Evolutionary conservation across 1,140 invertebrate genomes (phyloP).

Genomic region (Leptopilina boulardi): DNA sequence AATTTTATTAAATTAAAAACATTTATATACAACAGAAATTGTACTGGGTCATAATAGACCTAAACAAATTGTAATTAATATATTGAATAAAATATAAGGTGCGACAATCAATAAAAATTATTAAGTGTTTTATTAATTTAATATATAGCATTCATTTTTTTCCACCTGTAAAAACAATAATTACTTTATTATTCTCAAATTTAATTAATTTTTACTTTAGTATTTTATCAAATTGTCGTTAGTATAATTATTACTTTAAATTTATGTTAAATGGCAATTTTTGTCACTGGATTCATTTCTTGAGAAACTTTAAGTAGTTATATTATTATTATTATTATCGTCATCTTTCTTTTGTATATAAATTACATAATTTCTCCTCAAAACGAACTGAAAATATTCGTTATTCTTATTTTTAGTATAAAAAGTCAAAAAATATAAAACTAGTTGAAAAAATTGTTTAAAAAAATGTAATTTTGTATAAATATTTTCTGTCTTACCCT

Average conservation of each 20-base stretch:
- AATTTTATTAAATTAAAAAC: conserved; percentile 24
- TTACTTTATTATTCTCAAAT: not conserved
- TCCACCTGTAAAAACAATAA: conserved; percentile 49
- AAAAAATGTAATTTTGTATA: not conserved
- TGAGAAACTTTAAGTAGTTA: not conserved
- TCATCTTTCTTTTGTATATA: conserved; percentile 40
- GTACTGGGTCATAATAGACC: not conserved
- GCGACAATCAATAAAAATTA: conserved; percentile 18
- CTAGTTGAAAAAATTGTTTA: not conserved
- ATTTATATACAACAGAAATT: conserved; percentile 25
- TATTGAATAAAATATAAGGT: conserved; percentile 29
- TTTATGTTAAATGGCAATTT: not conserved
- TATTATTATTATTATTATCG: not conserved
- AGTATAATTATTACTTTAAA: not conserved
- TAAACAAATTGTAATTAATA: conserved; percentile 11
- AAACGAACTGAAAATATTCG: conserved; percentile 42
- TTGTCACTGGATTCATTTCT: not conserved
- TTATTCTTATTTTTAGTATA: not conserved
- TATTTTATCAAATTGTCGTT: conserved; percentile 1
- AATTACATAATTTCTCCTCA: conserved; percentile 47
- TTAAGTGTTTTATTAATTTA: not conserved
- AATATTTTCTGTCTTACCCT: conserved; percentile 43
- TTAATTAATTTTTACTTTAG: conserved; percentile 1
- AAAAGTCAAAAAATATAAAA: not conserved
- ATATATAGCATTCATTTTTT: conserved; percentile 55